Evolutionary conservation across 2,888 invertebrate genomes (phyloP), one percentile per base, ranked within the genome.

Genomic region (Aporophyla lueneburgensis): DNA sequence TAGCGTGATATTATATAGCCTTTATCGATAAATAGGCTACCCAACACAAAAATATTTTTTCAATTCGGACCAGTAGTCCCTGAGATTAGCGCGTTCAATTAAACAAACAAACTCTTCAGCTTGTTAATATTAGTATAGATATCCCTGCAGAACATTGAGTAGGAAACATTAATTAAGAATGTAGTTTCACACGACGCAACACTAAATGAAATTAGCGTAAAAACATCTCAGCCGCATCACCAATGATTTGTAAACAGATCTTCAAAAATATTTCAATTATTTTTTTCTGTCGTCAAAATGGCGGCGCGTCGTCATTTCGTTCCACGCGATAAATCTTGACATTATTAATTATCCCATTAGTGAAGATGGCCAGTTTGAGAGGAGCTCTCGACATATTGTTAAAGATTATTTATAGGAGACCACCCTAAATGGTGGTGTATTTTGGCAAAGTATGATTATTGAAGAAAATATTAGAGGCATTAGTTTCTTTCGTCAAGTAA

Each of bases 341-440:
- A 71, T 88, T 87, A 91, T 90, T 91, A 91, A 91, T 91, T 91
- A 90, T 87, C 69, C 83, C 83, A 84, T 87, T 85, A 83, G 83
- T 66, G 43, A 46, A 76, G 63, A 76, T 59, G 85, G 7, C 90
- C 85, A 86, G 61, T 51, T 43, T 83, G 40, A 7, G 24, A 67
- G 53, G 88, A 88, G n/a, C 89, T 84, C 33, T 80, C n/a, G n/a
- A 49, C 79, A 73, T 80, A 71, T 79, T 84, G 80, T 75, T 81
- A 62, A 69, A 71, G 49, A 68, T 80, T 87, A 86, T 85, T 80
- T 78, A 82, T 81, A 78, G 78, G 69, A 76, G 87, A 86, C 87
- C 86, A 87, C 85, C 85, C 87, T 58, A 78, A 80, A 71, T 82
- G 75, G 71, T 62, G 70, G 21, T 58, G 16, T 76, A 51, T 73